Percentiles rank a stretch among this genome's conserved stretches.
Evolutionary conservation across 2,888 invertebrate species (phyloP).

Genomic region (Operophtera brumata): DNA sequence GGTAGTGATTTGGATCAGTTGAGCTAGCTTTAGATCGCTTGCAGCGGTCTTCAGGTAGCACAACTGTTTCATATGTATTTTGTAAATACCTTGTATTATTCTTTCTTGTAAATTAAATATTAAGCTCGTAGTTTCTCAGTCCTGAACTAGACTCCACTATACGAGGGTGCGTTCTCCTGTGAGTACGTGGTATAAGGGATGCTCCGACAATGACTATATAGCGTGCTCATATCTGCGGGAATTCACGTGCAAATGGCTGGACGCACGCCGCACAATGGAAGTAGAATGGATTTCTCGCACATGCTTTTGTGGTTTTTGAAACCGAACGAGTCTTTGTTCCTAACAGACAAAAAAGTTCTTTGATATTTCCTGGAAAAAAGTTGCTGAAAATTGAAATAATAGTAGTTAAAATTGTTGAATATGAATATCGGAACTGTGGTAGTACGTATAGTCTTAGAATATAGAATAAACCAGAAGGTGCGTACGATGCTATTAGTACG

Average conservation of each 20-base stretch:
- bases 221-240: conserved; percentile 19
- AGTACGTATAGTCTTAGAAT: too few relatives aligned
- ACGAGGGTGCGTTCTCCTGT: background rate
- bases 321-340: conserved; percentile 19
- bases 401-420: background rate
- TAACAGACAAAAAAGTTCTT: background rate
- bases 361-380: conserved; percentile 12
- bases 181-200: too few relatives aligned
- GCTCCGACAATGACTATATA: too few relatives aligned
- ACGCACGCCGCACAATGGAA: conserved; percentile 24
- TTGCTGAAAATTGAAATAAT: background rate
- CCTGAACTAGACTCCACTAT: conserved; percentile 2
- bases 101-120: conserved; percentile 16
- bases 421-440: too few relatives aligned
- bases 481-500: too few relatives aligned
- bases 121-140: conserved; percentile 11
- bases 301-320: conserved; percentile 41
- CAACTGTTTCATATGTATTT: too few relatives aligned
- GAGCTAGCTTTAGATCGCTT: too few relatives aligned
- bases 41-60: too few relatives aligned
- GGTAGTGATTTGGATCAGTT: too few relatives aligned
- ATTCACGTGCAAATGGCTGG: conserved; percentile 29
- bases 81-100: too few relatives aligned
- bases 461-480: too few relatives aligned
- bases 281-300: conserved; percentile 36